Conservation (phyloP, 2,888 invertebrate genomes). For the Antitype chi region DNA sequence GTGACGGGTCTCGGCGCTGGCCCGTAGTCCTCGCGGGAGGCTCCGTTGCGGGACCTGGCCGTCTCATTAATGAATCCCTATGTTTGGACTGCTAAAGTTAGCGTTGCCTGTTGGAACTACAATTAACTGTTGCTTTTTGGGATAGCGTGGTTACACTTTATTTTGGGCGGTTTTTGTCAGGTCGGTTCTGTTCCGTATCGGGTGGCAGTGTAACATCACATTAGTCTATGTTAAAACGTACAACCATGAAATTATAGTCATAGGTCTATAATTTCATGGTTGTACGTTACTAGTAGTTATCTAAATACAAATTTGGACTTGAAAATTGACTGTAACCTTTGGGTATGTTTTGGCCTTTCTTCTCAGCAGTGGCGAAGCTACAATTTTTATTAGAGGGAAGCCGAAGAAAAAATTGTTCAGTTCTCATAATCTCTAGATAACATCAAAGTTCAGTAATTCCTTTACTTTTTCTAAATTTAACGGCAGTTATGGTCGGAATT, state of each 20-base stretch:
- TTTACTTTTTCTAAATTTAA: too few relatives aligned
- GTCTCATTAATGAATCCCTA: constrained; percentile 61
- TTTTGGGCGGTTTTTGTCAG: constrained; percentile 5
- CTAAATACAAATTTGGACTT: neutral
- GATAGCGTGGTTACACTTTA: constrained; percentile 5
- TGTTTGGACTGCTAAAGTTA: constrained; percentile 59
- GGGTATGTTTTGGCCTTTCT: too few relatives aligned
- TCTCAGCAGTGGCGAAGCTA: too few relatives aligned
- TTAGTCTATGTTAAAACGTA: neutral
- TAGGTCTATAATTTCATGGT: too few relatives aligned
- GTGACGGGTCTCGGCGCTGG: constrained; percentile 74
- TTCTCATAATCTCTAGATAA: too few relatives aligned
- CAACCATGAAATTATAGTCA: constrained; percentile 2
- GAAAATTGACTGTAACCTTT: too few relatives aligned
- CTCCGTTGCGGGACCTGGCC: constrained; percentile 46
- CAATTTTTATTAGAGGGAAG: too few relatives aligned
- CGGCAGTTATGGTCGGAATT: too few relatives aligned
- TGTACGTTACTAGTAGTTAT: neutral
- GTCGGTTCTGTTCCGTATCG: neutral
- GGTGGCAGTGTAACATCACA: neutral
- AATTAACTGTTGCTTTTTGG: constrained; percentile 54
- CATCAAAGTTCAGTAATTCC: too few relatives aligned
- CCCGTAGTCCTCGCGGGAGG: constrained; percentile 60
- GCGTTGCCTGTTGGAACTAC: constrained; percentile 43
- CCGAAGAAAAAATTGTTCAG: too few relatives aligned